phyloP scores from a whole-genome alignment of 2,888 invertebrate species.

The Eristalis intricaria region DNA sequence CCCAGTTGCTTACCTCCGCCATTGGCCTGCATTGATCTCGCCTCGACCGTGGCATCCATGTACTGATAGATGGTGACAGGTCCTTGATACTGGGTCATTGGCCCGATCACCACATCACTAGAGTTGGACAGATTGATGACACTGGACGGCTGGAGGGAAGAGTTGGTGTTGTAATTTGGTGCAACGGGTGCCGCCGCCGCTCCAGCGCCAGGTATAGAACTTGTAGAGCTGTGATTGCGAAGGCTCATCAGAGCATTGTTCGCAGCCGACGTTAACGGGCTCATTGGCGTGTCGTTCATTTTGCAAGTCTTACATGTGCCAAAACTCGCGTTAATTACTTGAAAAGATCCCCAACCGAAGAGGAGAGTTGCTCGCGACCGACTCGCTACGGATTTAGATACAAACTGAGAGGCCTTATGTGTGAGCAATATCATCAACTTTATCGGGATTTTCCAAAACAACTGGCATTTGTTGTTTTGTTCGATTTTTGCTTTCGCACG shows the following conservation, averaged over 20 bases:
- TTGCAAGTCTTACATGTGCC: background rate
- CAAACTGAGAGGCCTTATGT: conserved; percentile 54
- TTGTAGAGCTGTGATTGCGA: conserved; percentile 74
- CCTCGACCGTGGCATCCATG: conserved; percentile 80
- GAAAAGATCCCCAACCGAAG: background rate
- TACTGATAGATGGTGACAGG: conserved; percentile 83
- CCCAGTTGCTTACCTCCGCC: conserved; percentile 76
- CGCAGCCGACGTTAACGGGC: conserved; percentile 74
- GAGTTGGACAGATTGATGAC: conserved; percentile 82
- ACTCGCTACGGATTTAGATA: conserved; percentile 51
- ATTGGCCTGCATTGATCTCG: conserved; percentile 78
- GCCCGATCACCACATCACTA: conserved; percentile 82
- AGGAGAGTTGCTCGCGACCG: conserved; percentile 32
- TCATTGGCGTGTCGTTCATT: conserved; percentile 74
- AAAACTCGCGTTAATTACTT: conserved; percentile 11
- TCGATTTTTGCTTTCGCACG: background rate
- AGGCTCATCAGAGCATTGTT: conserved; percentile 76
- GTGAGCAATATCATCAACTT: conserved; percentile 51
- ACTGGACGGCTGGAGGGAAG: conserved; percentile 78
- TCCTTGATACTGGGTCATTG: conserved; percentile 83
- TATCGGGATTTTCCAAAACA: conserved; percentile 63
- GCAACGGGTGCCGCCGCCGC: conserved; percentile 74
- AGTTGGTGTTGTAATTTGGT: conserved; percentile 76
- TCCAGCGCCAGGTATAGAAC: conserved; percentile 73
- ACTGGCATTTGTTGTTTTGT: conserved; percentile 29